Evolutionary conservation across 1,140 invertebrate genomes (phyloP).

Genomic region (Ooceraea biroi): DNA sequence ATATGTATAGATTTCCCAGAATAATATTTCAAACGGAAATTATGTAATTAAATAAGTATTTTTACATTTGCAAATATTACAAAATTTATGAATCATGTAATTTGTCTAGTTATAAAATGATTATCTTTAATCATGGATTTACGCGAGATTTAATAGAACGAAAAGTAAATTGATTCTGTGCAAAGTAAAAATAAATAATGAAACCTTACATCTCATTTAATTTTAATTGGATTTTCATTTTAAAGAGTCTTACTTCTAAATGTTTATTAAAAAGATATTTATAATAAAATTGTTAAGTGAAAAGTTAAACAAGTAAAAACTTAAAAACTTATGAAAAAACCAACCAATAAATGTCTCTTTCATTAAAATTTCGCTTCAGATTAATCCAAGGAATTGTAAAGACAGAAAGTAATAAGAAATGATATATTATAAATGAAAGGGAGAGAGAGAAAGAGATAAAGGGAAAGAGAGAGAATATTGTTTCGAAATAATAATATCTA

Average conservation of each 20-base stretch:
- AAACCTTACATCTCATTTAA: conserved; percentile 1
- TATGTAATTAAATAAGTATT: neutral
- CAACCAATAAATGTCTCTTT: neutral
- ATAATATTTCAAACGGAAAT: neutral
- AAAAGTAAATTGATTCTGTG: neutral
- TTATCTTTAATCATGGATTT: no score
- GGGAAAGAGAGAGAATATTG: no score
- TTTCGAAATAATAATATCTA: no score
- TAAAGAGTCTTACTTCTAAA: neutral
- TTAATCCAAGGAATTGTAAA: neutral
- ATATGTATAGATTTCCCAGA: neutral
- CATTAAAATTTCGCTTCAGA: neutral
- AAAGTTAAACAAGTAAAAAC: neutral
- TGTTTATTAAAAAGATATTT: neutral
- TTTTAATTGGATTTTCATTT: conserved; percentile 8
- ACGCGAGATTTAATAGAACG: conserved; percentile 1
- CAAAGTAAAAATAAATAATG: neutral
- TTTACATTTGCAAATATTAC: neutral
- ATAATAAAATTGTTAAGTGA: neutral
- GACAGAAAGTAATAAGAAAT: no score
- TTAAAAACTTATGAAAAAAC: neutral
- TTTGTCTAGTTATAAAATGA: neutral
- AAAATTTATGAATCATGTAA: neutral
- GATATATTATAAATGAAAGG: no score
- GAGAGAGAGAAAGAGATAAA: no score